These are phyloP conservation scores for Gnathonemus longibarbis DNA, from an alignment of 2,113 vertebrate species.

Conservation along the genomic window DNA sequence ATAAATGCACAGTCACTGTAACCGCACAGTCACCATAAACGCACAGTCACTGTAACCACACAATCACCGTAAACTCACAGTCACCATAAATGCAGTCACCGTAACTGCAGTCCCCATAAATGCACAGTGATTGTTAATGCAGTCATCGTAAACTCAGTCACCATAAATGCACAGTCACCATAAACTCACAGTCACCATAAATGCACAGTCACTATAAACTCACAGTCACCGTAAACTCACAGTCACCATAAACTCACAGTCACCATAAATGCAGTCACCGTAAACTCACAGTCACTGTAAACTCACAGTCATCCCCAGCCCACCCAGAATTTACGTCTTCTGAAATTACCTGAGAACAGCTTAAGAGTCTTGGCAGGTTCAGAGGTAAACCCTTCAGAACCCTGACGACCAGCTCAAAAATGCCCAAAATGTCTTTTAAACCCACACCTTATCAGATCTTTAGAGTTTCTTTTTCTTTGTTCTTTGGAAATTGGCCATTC, in stretches of 20 bases:
- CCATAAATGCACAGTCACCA: no score
- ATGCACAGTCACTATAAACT: no score
- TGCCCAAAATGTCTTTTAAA: not conserved
- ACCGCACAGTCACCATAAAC: no score
- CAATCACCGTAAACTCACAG: not conserved
- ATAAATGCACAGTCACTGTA: no score
- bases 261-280: no score
- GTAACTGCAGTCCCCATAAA: no score
- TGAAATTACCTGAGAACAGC: not conserved
- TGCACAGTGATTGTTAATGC: no score
- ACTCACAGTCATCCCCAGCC: not conserved
- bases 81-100: no score
- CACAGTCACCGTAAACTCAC: no score
- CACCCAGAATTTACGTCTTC: not conserved
- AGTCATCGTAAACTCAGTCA: no score
- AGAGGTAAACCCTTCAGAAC: not conserved
- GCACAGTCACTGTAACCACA: no score
- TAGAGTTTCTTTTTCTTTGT: not conserved
- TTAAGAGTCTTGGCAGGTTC: not conserved
- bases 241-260: not conserved
- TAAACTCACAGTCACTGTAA: no score
- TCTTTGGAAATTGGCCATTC: not conserved
- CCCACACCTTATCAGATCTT: not conserved
- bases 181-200: not conserved
- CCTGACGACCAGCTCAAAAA: not conserved